phyloP scores from a whole-genome alignment of 2,888 invertebrate genomes.

The Thymelicus lineola region DNA sequence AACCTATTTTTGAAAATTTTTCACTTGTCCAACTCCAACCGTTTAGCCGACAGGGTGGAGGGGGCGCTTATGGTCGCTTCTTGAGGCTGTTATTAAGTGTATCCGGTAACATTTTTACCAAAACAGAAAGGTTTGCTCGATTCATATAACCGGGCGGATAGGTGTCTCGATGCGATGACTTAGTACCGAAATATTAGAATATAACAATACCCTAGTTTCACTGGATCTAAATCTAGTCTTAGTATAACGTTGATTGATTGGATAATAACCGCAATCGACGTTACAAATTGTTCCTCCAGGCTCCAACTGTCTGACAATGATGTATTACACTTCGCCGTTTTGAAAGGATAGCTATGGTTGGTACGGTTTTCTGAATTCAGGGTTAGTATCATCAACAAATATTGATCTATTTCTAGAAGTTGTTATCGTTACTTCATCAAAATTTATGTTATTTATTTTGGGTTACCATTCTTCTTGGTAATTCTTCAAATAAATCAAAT shows the following conservation, averaged over 20 bases:
- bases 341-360: constrained; percentile 15
- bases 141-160: no score
- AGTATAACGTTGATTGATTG: constrained; percentile 30
- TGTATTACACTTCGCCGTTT: constrained; percentile 27
- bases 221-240: constrained; percentile 18
- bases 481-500: no score
- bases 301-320: constrained; percentile 29
- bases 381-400: constrained; percentile 11
- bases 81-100: no score
- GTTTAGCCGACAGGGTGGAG: no score
- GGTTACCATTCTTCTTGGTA: no score
- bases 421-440: not conserved
- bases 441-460: not conserved
- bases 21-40: no score
- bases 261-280: constrained; percentile 36
- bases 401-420: constrained; percentile 5
- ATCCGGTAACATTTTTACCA: no score
- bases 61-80: no score
- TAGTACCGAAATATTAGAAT: not conserved
- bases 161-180: no score
- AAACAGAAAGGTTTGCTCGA: no score
- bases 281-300: constrained; percentile 35
- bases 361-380: constrained; percentile 12
- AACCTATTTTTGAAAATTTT: no score
- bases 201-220: not conserved